Conservation (phyloP, 2,888 invertebrate species). For the Spisula subtruncata region DNA sequence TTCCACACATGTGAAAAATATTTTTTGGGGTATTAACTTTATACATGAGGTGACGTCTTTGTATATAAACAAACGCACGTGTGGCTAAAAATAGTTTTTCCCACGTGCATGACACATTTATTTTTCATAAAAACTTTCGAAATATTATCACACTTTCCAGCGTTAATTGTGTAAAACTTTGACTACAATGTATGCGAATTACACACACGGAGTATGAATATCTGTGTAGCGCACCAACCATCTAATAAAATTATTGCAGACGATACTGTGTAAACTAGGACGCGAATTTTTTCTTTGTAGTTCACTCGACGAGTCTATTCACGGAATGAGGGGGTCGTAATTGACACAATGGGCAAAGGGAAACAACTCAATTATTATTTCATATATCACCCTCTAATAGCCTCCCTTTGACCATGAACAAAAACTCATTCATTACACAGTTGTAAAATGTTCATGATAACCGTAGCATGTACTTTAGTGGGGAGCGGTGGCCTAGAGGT, state of each 20-base stretch:
- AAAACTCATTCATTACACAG: background rate
- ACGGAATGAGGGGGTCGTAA: background rate
- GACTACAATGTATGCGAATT: background rate
- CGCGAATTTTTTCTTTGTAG: slow-evolving; percentile 59
- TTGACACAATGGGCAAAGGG: background rate
- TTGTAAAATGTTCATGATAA: too few relatives aligned
- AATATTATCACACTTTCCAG: background rate
- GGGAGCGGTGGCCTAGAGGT: too few relatives aligned
- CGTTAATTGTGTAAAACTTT: background rate
- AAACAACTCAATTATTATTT: background rate
- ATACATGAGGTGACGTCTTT: slow-evolving; percentile 17
- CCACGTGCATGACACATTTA: slow-evolving; percentile 33
- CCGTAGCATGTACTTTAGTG: too few relatives aligned
- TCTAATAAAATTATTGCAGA: slow-evolving; percentile 25
- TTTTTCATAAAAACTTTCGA: background rate
- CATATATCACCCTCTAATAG: background rate
- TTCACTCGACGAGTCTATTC: slow-evolving; percentile 54
- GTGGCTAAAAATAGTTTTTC: slow-evolving; percentile 67
- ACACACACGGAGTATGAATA: background rate
- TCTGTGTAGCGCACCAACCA: background rate
- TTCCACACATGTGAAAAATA: too few relatives aligned
- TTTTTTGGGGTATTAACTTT: background rate
- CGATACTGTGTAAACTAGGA: slow-evolving; percentile 21
- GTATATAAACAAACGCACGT: slow-evolving; percentile 67
- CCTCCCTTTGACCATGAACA: background rate